Evolutionary conservation across 2,797 vertebrate genomes (phyloP), one percentile per base, ranked within the genome.

Genomic region (Acipenser ruthenus): DNA sequence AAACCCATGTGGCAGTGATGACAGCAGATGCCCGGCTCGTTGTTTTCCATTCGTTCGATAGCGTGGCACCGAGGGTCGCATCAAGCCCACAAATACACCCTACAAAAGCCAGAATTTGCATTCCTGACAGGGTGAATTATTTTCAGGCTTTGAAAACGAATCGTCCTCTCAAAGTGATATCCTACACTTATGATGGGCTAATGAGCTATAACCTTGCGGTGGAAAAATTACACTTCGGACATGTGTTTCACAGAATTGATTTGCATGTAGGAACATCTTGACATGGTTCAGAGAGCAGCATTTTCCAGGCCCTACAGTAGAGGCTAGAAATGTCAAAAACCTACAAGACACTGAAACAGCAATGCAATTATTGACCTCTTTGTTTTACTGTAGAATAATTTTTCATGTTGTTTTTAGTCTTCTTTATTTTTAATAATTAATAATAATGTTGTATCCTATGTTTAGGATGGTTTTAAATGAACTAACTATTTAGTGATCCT

Each of bases 1-100:
- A 93, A 62, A 97, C 87, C 95, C 95, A 97, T 9, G 94, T 98
- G 6, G 92, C 93, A 0, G 94, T 96, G 78, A 98, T 96, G 75
- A 97, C 93, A 0, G 94, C 96, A 0, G 93, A 93, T 6, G 94
- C 94, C 68, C 91, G 79, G 69, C 94, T 96, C 13, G 94, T 98
- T 60, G 89, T 90, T 76, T 87, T 92, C 95, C 94, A 98, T 73
- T 97, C 94, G 50, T 94, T 95, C 50, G 93, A 97, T 0, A 87
- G 79, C 0, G 91, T 92, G 69, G 95, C 93, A 6, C 84, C 87
- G 11, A 97, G 88, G 1, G 86, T 89, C 61, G 93, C 92, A 6
- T 90, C 92, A 8, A 93, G 79, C 0, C 95, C 94, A n/a, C 79
- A 86, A 18, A 95, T 70, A 50, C 92, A 90, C 11, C 90, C 84